phyloP scores from a whole-genome alignment of 2,113 vertebrate genomes.

The Mionectes macconnelli region DNA sequence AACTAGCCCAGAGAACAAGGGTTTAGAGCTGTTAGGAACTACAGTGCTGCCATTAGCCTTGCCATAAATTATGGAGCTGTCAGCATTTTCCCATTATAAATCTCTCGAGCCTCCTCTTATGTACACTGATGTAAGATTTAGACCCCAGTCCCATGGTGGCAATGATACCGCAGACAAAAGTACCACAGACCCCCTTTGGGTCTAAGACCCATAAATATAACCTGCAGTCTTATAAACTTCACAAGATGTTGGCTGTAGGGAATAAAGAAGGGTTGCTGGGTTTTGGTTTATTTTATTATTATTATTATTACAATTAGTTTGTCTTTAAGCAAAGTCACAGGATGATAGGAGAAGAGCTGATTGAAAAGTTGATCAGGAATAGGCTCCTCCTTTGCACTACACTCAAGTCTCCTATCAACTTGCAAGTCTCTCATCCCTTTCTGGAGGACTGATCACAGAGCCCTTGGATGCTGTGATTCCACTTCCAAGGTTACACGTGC shows the following conservation, averaged over 20 bases:
- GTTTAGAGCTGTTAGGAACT: neutral
- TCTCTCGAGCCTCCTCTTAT: neutral
- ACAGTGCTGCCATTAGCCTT: neutral
- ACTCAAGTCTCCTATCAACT: neutral
- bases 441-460: neutral
- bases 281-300: neutral
- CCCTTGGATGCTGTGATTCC: fast-evolving
- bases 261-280: neutral
- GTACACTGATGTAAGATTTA: neutral
- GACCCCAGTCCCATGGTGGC: neutral
- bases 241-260: neutral
- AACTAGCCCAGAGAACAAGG: neutral
- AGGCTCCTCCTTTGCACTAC: neutral
- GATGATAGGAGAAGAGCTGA: neutral
- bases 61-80: constrained; percentile 32
- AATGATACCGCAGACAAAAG: constrained; percentile 18
- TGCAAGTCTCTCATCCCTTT: neutral
- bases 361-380: neutral
- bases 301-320: neutral
- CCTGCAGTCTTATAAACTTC: neutral
- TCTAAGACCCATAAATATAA: neutral
- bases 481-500: neutral
- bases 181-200: neutral
- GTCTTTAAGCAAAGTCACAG: neutral
- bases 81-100: constrained; percentile 55